Evolutionary conservation across 2,888 invertebrate genomes (phyloP).

Genomic region (Adelognathus sp.): DNA sequence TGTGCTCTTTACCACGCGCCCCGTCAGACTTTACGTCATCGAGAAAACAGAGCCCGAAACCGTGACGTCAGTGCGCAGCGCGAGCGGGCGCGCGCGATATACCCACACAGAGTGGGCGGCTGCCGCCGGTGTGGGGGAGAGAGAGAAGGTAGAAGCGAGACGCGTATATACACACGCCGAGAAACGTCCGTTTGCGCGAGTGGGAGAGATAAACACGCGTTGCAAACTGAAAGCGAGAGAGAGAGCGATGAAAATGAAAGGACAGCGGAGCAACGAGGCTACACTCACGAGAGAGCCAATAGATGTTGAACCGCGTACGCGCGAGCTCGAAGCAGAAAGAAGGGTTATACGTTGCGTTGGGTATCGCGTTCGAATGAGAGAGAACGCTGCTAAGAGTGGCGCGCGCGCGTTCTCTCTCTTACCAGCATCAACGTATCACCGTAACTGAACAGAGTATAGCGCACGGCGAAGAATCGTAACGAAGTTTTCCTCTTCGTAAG

Average conservation of each 20-base stretch:
- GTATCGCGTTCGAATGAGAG: constrained; percentile 5
- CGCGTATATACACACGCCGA: constrained; percentile 2
- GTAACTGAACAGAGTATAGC: constrained; percentile 44
- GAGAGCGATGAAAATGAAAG: not conserved
- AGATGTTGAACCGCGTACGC: not conserved
- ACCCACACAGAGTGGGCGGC: constrained; percentile 7
- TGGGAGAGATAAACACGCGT: constrained; percentile 1
- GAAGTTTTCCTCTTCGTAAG: constrained; percentile 29
- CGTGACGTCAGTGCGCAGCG: constrained; percentile 57
- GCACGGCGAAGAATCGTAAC: constrained; percentile 43
- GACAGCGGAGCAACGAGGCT: not conserved
- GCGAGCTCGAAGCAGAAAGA: constrained; percentile 25
- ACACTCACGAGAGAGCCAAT: not conserved
- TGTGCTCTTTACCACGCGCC: constrained; percentile 14
- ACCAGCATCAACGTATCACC: constrained; percentile 24
- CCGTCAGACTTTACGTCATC: constrained; percentile 56
- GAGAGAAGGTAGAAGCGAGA: constrained; percentile 8
- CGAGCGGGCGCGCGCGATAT: constrained; percentile 34
- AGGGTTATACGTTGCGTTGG: constrained; percentile 11
- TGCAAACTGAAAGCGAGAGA: constrained; percentile 9
- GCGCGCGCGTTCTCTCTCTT: not conserved
- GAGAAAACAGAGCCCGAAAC: constrained; percentile 49
- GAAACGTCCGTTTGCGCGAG: constrained; percentile 4
- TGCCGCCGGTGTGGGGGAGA: not conserved
- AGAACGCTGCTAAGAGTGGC: not conserved